Conservation (phyloP, 2,888 invertebrate genomes). For the Alitta virens region DNA sequence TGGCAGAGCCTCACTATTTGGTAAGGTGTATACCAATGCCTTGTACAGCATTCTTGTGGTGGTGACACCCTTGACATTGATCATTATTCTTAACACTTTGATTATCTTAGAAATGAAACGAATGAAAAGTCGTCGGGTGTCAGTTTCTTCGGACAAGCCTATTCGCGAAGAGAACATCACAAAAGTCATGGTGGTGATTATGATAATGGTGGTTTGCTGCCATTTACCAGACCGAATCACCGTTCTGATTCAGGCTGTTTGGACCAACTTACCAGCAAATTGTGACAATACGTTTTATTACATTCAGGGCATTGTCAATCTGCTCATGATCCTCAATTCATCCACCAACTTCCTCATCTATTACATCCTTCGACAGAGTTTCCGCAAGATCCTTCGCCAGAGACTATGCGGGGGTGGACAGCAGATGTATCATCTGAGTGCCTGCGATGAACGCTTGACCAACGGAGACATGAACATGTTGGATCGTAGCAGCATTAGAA, state of each 20-base stretch:
- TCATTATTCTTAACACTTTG: slow-evolving; percentile 4
- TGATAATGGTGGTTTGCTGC: slow-evolving; percentile 7
- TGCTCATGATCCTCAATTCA: slow-evolving; percentile 8
- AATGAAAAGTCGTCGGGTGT: not conserved
- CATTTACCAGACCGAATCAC: slow-evolving; percentile 4
- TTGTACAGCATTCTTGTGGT: slow-evolving; percentile 7
- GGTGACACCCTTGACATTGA: not conserved
- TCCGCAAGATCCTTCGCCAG: not conserved
- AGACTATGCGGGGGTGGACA: not conserved
- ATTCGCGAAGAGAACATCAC: slow-evolving; percentile 11
- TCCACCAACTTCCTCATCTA: slow-evolving; percentile 13
- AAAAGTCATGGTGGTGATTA: slow-evolving; percentile 7
- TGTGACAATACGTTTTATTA: not conserved
- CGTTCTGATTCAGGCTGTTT: not conserved
- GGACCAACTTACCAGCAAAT: too few relatives aligned
- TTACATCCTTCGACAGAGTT: slow-evolving; percentile 9
- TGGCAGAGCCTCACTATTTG: not conserved
- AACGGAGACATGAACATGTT: too few relatives aligned
- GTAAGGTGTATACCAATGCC: slow-evolving; percentile 6
- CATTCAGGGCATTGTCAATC: not conserved
- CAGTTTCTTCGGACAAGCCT: not conserved
- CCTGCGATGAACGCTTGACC: too few relatives aligned
- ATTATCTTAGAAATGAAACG: slow-evolving; percentile 4
- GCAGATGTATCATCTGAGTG: not conserved
- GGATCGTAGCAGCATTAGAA: too few relatives aligned